Conservation (phyloP, 2,797 vertebrate species). For the Neosilurus hyrtlii region DNA sequence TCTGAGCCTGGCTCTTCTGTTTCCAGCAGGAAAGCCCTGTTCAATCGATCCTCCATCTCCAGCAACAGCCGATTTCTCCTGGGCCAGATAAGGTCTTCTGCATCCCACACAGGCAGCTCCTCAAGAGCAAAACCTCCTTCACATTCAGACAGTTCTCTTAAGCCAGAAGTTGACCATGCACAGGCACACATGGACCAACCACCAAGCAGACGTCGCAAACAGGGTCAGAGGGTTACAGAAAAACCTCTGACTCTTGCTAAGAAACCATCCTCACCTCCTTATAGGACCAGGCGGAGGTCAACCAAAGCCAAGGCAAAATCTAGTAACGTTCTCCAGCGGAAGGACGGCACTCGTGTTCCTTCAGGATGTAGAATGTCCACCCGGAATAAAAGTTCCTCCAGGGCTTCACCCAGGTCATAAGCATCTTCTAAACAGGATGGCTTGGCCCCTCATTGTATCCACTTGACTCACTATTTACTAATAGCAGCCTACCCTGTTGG, state of each 20-base stretch:
- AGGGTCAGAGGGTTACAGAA: conserved; percentile 35
- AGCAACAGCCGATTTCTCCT: conserved; percentile 54
- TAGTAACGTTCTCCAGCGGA: conserved; percentile 47
- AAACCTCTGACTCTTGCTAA: conserved; percentile 49
- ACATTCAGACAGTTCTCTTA: conserved; percentile 36
- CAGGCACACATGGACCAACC: conserved; percentile 39
- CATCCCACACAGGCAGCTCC: conserved; percentile 48
- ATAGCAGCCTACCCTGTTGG: not conserved
- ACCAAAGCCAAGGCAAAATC: conserved; percentile 44
- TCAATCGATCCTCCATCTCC: conserved; percentile 58
- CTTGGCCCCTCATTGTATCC: conserved; percentile 31
- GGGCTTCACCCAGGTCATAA: conserved; percentile 46
- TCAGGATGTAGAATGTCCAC: conserved; percentile 49
- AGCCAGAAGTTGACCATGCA: conserved; percentile 41
- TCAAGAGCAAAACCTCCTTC: conserved; percentile 46
- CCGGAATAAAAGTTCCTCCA: conserved; percentile 43
- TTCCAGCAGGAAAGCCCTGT: conserved; percentile 54
- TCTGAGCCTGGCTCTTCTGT: conserved; percentile 58
- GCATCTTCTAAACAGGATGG: conserved; percentile 44
- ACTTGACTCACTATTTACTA: not conserved
- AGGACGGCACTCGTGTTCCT: conserved; percentile 52
- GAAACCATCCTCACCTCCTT: conserved; percentile 48
- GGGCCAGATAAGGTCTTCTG: conserved; percentile 56
- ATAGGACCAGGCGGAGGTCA: conserved; percentile 50
- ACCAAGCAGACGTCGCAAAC: conserved; percentile 41